Evolutionary conservation across 2,797 vertebrate species (phyloP), one percentile per base, ranked within the genome.

Genomic region (Hybognathus amarus): DNA sequence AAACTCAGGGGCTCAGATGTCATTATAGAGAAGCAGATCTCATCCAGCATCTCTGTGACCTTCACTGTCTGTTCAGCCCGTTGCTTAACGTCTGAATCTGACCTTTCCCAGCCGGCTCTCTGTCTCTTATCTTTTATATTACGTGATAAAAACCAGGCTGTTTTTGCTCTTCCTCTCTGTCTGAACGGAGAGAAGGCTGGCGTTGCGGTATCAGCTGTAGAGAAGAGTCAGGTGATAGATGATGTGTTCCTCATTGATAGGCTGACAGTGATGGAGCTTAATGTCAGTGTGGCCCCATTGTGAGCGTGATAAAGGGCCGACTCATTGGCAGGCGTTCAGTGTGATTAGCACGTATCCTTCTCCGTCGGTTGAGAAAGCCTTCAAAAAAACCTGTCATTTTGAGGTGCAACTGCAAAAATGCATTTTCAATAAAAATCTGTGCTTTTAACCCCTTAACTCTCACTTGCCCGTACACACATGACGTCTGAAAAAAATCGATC

Each of bases 81-180:
- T 75, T 87, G 85, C 90, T 83, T 89, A 90, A 91, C 89, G 87
- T 87, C 90, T 87, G 84, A 56, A 2, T 74, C 47, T 86, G 91
- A 93, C 93, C 93, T 94, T 93, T 93, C 81, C 81, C 80, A 52
- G 89, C 88, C 85, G 86, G 86, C 69, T 75, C 67, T 80, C 70
- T 5, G 47, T 80, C 86, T 88, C 90, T 93, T 93, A 93, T 94
- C 93, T 93, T 85, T 87, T 86, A 88, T 86, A 61, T 69, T 30
- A 85, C 87, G 87, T 85, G 90, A 93, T 93, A 93, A 90, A 90
- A 87, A 86, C 88, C 56, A 12, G n/a, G 3, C 87, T 59, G 50
- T 24, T 63, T 42, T 67, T 66, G 33, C 84, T 42, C 68, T 89
- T 77, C 73, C 88, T 89, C 89, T 91, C 90, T 86, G 86, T 92